Base-by-base conservation (phyloP, 2,888 invertebrate species). In the Tuta absoluta region DNA sequence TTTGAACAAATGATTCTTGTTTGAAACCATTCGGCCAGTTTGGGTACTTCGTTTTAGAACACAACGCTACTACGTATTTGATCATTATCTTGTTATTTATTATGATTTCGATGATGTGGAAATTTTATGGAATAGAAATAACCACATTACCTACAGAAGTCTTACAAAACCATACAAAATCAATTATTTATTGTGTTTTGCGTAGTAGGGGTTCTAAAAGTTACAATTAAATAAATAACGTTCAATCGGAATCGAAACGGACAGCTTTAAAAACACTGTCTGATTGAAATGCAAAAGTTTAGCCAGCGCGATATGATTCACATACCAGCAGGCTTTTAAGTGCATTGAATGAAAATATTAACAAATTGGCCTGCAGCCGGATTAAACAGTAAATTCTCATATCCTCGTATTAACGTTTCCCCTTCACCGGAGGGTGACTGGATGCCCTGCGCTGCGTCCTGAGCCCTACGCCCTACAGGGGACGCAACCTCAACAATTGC, bases 321-420 rank as follows among this genome's bases (percentile, higher is more conserved):
- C 77, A 77, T 79, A 79, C 73, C 73, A 75, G 75, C 79, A 72
- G 74, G 78, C 79, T 86, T 89, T 91, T 87, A 89, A 90, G 86
- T 88, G 90, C 86, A 91, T 91, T 91, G 88, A 89, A 86, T 86
- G 89, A 86, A 88, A 91, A 89, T 91, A 90, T 89, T 90, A 89
- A 89, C 90, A 90, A 90, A 91, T 89, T 91, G 88, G 88, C 90
- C 86, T 85, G 86, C 81, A 88, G 88, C 85, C 81, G 87, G 86
- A 91, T 91, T 91, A 88, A 90, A 87, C 89, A 88, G 90, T 91
- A 91, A 91, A 91, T 91, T 91, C 89, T 91, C 91, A 91, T 91
- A 91, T 90, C 86, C 89, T 87, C 83, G 79, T 88, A 89, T 91
- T 91, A 89, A 82, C 82, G 81, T 84, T 85, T 86, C 91, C 90